These are phyloP conservation scores for Chelonia mydas DNA, from an alignment of 2,797 vertebrate genomes.

Conservation along the genomic window DNA sequence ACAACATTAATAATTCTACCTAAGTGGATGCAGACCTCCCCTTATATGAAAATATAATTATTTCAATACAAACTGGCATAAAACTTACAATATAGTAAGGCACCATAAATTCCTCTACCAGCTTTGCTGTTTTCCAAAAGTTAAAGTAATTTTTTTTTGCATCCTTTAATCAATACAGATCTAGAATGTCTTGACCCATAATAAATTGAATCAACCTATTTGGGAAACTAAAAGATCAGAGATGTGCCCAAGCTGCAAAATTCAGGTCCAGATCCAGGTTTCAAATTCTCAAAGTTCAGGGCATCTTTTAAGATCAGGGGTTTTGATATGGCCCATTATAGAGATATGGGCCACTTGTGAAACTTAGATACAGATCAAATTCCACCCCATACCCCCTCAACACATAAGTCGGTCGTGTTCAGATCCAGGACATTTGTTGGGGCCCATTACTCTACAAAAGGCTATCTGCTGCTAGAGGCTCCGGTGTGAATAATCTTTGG, in stretches of 20 bases:
- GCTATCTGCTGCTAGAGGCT: neutral
- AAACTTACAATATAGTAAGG: neutral
- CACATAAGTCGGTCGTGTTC: neutral
- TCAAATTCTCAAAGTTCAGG: neutral
- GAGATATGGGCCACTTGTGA: neutral
- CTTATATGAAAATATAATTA: neutral
- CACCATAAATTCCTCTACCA: neutral
- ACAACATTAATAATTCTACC: neutral
- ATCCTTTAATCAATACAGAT: neutral
- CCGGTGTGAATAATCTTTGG: neutral
- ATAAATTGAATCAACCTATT: neutral
- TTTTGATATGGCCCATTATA: neutral
- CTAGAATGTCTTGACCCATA: neutral
- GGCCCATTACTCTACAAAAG: neutral
- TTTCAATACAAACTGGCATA: neutral
- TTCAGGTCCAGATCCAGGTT: neutral
- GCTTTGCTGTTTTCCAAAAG: constrained; percentile 9
- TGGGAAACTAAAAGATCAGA: neutral
- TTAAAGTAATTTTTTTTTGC: neutral
- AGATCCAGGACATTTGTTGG: neutral
- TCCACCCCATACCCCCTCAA: neutral
- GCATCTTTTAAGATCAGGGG: neutral
- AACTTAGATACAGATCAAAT: neutral
- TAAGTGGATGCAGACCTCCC: neutral
- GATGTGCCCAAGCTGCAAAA: neutral